Conservation (phyloP, 2,797 vertebrate species). For the Aeoliscus strigatus region DNA sequence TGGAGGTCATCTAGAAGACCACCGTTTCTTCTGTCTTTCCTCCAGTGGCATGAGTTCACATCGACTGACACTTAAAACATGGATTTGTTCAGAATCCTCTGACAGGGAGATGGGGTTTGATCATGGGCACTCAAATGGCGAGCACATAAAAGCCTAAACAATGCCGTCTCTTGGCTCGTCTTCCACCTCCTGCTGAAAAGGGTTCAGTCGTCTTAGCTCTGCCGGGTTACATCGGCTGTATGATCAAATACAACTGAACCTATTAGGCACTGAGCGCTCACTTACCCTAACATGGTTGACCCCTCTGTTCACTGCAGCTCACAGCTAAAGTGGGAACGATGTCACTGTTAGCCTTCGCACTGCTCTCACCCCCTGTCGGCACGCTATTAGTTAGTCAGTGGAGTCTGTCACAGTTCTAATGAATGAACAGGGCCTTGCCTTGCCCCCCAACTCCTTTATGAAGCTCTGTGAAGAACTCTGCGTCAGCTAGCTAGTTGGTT, state of each 20-base stretch:
- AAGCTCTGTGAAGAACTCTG: constrained; percentile 74
- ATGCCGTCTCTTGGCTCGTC: constrained; percentile 9
- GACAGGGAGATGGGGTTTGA: constrained; percentile 21
- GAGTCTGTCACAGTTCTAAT: constrained; percentile 84
- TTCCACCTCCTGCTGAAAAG: constrained; percentile 29
- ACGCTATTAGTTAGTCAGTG: constrained; percentile 80
- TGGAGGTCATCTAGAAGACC: too few relatives aligned
- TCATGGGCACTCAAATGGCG: constrained; percentile 31
- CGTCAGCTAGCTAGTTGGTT: constrained; percentile 30
- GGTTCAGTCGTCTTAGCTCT: constrained; percentile 16
- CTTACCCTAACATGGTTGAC: constrained; percentile 62
- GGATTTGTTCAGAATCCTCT: constrained; percentile 14
- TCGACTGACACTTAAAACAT: too few relatives aligned
- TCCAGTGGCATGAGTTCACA: too few relatives aligned
- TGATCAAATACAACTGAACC: constrained; percentile 56
- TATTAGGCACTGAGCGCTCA: constrained; percentile 54
- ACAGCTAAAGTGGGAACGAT: constrained; percentile 53
- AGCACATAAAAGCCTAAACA: constrained; percentile 37
- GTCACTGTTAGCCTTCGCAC: constrained; percentile 63
- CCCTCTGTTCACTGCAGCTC: constrained; percentile 62
- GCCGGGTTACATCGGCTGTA: constrained; percentile 29
- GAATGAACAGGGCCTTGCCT: constrained; percentile 83
- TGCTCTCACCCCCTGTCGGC: constrained; percentile 60
- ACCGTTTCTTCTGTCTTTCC: too few relatives aligned
- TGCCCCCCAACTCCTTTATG: constrained; percentile 77